These are phyloP conservation scores for Mastomys coucha DNA, from an alignment of 2,113 vertebrate genomes.

Conservation along the genomic window DNA sequence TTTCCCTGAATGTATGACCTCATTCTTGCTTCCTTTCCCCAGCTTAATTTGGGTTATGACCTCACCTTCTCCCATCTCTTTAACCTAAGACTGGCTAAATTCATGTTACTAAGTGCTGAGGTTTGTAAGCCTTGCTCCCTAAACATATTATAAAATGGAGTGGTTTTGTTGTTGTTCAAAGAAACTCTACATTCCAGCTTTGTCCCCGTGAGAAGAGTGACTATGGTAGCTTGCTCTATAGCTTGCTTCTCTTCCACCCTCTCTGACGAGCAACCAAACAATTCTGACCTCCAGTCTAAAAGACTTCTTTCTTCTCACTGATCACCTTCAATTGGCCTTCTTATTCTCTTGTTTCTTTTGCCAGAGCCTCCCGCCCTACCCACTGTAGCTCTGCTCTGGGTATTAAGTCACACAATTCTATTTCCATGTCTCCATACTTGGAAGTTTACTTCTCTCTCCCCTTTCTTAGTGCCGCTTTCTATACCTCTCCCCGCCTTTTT, in stretches of 20 bases:
- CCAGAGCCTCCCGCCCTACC: slow-evolving; percentile 4
- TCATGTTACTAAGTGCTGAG: neutral
- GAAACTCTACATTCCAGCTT: slow-evolving; percentile 38
- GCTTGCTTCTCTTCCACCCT: slow-evolving; percentile 43
- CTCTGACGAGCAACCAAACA: slow-evolving; percentile 4
- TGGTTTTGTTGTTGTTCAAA: neutral
- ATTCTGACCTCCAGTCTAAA: neutral
- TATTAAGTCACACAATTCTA: slow-evolving; percentile 50
- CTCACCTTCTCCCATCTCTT: slow-evolving; percentile 43
- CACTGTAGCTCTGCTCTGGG: neutral
- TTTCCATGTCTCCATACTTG: neutral
- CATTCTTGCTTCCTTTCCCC: slow-evolving; percentile 69
- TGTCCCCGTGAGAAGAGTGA: neutral
- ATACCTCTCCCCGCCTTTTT: too few species aligned
- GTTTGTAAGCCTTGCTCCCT: slow-evolving; percentile 1
- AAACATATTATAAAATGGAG: neutral
- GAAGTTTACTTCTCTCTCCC: neutral
- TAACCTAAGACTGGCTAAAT: slow-evolving; percentile 7
- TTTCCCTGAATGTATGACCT: slow-evolving; percentile 66
- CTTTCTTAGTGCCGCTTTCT: too few species aligned
- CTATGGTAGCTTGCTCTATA: neutral
- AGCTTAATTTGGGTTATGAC: slow-evolving; percentile 68
- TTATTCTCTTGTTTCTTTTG: slow-evolving; percentile 29
- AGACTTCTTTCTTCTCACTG: slow-evolving; percentile 9
- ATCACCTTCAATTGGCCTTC: slow-evolving; percentile 17